Evolutionary conservation across 2,888 invertebrate species (phyloP).

Genomic region (Thysanoteuthis rhombus): DNA sequence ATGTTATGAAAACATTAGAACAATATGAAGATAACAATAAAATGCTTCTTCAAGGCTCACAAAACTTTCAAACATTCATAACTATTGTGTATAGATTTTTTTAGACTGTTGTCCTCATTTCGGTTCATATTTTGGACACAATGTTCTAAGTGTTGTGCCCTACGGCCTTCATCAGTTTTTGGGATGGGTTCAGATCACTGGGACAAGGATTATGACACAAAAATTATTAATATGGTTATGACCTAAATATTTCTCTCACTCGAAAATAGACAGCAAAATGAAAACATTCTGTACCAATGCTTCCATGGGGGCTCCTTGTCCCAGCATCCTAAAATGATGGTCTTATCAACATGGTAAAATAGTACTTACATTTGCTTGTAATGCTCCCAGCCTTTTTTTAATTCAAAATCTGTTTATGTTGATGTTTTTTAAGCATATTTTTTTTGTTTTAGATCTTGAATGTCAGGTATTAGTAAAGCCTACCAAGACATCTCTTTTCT

Average conservation of each 20-base stretch:
- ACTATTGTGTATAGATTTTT: background rate
- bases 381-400: background rate
- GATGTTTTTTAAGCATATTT: conserved; percentile 35
- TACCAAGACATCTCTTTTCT: conserved; percentile 79
- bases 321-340: too few relatives aligned
- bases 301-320: too few relatives aligned
- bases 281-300: too few relatives aligned
- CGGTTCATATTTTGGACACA: background rate
- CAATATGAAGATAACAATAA: too few relatives aligned
- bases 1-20: background rate
- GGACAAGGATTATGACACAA: too few relatives aligned
- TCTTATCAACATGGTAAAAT: background rate
- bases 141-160: too few relatives aligned
- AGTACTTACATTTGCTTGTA: background rate
- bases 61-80: background rate
- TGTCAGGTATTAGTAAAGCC: conserved; percentile 82
- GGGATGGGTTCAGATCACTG: too few relatives aligned
- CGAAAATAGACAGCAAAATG: too few relatives aligned
- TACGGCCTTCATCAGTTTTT: too few relatives aligned
- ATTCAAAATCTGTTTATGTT: background rate
- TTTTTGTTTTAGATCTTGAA: conserved; percentile 74
- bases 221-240: too few relatives aligned
- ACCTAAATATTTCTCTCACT: too few relatives aligned
- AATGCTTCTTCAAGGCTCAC: background rate
- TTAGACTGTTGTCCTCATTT: too few relatives aligned